A percentile compares a stretch with the other conserved stretches of the same genome.
Conservation (phyloP, 2,797 vertebrate genomes). For the Cirrhinus mrigala region DNA sequence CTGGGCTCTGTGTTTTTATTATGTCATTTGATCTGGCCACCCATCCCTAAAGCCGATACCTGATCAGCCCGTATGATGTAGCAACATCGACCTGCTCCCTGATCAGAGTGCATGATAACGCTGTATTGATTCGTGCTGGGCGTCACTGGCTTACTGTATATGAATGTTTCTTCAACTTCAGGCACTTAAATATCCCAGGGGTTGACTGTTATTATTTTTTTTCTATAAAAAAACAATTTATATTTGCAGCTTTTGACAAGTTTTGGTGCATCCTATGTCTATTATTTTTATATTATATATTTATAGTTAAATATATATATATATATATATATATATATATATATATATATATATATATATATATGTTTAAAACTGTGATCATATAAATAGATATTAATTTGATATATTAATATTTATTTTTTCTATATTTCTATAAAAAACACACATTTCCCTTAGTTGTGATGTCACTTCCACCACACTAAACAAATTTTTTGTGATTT, state of each 20-base stretch:
- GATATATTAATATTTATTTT: no score
- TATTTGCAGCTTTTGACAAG: not conserved
- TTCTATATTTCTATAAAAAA: not conserved
- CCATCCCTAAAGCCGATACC: conserved; percentile 69
- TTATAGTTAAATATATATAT: no score
- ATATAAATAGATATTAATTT: no score
- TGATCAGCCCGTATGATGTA: conserved; percentile 64
- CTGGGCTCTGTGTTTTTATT: conserved; percentile 74
- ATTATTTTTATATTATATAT: no score
- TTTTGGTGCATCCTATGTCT: not conserved
- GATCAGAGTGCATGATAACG: conserved; percentile 73
- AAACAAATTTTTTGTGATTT: no score
- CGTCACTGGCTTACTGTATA: conserved; percentile 59
- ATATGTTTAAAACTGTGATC: no score
- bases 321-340: no score
- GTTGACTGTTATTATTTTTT: not conserved
- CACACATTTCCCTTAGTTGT: not conserved
- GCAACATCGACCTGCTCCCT: conserved; percentile 64
- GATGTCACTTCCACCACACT: no score
- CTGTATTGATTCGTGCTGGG: conserved; percentile 66
- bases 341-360: no score
- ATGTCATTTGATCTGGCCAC: conserved; percentile 77
- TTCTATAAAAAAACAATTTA: not conserved
- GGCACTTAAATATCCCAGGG: not conserved
- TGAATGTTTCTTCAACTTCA: not conserved